These are phyloP conservation scores for Aricia artaxerxes DNA, from an alignment of 2,888 invertebrate species.

Conservation along the genomic window DNA sequence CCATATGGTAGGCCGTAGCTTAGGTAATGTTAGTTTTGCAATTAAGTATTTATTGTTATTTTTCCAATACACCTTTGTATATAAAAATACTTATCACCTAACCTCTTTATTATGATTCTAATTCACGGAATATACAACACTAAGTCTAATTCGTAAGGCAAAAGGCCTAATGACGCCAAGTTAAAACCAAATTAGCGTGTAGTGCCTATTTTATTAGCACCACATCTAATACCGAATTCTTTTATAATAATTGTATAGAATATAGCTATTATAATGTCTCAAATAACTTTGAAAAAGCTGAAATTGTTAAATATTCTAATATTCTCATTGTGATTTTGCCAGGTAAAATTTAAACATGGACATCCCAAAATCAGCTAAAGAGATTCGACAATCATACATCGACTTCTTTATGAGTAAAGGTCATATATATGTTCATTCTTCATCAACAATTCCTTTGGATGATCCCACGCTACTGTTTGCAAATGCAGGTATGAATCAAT, in stretches of 20 bases:
- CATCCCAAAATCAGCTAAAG: slow-evolving; percentile 83
- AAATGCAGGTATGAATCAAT: slow-evolving; percentile 99
- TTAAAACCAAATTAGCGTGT: neutral
- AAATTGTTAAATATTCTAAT: neutral
- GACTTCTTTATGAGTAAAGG: slow-evolving; percentile 92
- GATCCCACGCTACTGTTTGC: slow-evolving; percentile 98
- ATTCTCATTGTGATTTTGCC: slow-evolving; percentile 33
- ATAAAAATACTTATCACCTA: neutral
- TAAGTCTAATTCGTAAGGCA: no score
- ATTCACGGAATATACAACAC: no score
- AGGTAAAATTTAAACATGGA: slow-evolving; percentile 67
- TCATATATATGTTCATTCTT: slow-evolving; percentile 98
- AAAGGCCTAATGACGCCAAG: neutral
- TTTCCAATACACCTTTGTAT: neutral
- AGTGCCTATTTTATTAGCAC: no score
- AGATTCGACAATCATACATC: slow-evolving; percentile 91
- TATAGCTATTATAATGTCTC: neutral
- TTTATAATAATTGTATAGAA: neutral
- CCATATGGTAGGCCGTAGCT: neutral
- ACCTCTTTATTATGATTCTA: neutral
- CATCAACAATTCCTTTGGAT: slow-evolving; percentile 97
- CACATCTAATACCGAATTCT: no score
- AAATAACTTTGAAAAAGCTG: neutral
- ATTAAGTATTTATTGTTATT: neutral
- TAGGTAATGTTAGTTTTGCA: neutral